Evolutionary conservation across 2,113 vertebrate genomes (phyloP).

Genomic region (Gallinago jamesoni): DNA sequence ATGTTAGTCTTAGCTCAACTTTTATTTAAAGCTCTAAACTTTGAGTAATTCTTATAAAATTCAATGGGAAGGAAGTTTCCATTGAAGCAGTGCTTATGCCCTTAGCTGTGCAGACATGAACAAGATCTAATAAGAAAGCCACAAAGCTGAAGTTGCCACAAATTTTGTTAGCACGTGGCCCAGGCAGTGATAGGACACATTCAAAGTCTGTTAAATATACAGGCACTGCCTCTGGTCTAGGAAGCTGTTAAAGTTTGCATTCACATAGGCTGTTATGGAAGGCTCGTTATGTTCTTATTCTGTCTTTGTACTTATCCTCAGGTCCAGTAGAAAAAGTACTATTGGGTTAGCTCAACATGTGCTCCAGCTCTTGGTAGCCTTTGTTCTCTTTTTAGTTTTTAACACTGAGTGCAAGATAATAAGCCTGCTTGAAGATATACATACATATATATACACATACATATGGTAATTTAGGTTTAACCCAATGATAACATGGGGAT

Average conservation of each 20-base stretch:
- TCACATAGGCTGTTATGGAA: background rate
- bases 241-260: background rate
- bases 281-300: fast-evolving
- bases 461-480: background rate
- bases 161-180: background rate
- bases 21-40: background rate
- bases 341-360: fast-evolving
- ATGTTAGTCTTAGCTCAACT: background rate
- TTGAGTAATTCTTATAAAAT: background rate
- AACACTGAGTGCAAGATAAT: background rate
- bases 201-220: background rate
- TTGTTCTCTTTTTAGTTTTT: fast-evolving
- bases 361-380: fast-evolving
- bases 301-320: background rate
- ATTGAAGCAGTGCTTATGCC: background rate
- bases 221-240: fast-evolving
- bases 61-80: background rate
- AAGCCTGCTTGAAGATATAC: background rate
- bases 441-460: too few relatives aligned
- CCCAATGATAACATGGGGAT: background rate
- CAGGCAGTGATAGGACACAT: background rate
- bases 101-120: background rate
- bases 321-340: background rate
- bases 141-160: background rate
- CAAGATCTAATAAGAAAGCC: background rate